Evolutionary conservation across 2,797 vertebrate genomes (phyloP), one percentile per base, ranked within the genome.

Genomic region (Phalloptychus januarius): DNA sequence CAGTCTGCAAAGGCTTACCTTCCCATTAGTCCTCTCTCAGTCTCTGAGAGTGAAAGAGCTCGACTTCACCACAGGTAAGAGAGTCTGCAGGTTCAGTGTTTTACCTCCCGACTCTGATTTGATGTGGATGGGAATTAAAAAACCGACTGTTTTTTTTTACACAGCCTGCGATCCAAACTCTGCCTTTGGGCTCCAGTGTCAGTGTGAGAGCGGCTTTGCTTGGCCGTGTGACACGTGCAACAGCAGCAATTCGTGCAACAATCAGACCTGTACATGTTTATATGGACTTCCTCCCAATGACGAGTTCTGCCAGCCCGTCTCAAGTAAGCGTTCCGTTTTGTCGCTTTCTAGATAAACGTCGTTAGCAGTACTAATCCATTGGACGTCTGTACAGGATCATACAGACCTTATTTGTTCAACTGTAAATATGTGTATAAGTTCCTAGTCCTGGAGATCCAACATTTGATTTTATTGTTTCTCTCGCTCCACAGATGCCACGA

Each of bases 201-300:
- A 77, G 5, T 92, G 91, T 84, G 87, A 91, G 77, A 61, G 82
- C 2, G 16, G 61, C 12, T 92, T 79, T 79, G 75, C 72, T 23
- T 93, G 84, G 86, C 71, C 90, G 61, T 91, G 87, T 88, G 84
- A 87, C 74, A 77, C 40, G 28, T 92, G 91, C 76, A 2, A 7
- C 42, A 13, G 0, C 16, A 82, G 81, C 0, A 44, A 65, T 18
- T 25, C 25, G 0, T 93, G 92, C 61, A 50, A 25, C 2, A 42
- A 4, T 20, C 25, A 28, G 28, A 69, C 36, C 15, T 93, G 92
- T 44, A n/a, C 4, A 0, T 91, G 88, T 46, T 84, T 87, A 4
- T 82, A 89, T 70, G 81, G 63, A 58, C 74, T 83, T 81, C 91
- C 91, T 33, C 5, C 74, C 36, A 48, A 77, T 3, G 79, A 80